Evolutionary conservation across 2,888 invertebrate genomes (phyloP).

Genomic region (Platycheirus rosarum): DNA sequence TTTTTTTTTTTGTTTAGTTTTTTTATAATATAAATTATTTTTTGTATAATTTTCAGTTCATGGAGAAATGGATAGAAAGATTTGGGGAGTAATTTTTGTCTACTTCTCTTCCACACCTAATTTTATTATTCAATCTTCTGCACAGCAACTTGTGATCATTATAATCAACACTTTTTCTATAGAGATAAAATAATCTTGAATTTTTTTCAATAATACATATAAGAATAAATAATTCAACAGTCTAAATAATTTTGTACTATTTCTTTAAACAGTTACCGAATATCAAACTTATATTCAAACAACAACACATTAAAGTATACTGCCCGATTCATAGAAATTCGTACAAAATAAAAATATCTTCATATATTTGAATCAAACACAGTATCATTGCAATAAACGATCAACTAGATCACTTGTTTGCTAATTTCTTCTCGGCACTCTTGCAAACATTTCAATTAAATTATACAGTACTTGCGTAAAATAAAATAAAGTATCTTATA

Average conservation of each 20-base stretch:
- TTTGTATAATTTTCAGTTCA: slow-evolving; percentile 65
- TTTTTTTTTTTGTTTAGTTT: slow-evolving; percentile 18
- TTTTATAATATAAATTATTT: slow-evolving; percentile 32
- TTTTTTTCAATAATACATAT: slow-evolving; percentile 2
- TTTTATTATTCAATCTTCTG: slow-evolving; percentile 34
- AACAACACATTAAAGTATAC: slow-evolving; percentile 47
- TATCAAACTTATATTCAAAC: background rate
- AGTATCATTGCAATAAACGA: slow-evolving; percentile 44
- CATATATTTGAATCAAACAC: slow-evolving; percentile 33
- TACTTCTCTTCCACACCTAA: slow-evolving; percentile 19
- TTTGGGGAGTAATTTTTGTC: slow-evolving; percentile 57
- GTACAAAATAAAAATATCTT: slow-evolving; percentile 39
- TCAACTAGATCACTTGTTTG: slow-evolving; percentile 52
- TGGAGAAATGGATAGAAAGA: slow-evolving; percentile 65
- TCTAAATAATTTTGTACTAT: slow-evolving; percentile 7
- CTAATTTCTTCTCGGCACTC: slow-evolving; percentile 27
- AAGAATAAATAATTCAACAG: background rate
- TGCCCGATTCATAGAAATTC: slow-evolving; percentile 61
- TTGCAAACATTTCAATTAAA: slow-evolving; percentile 24
- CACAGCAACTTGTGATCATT: slow-evolving; percentile 61
- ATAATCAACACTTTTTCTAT: slow-evolving; percentile 33
- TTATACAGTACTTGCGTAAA: slow-evolving; percentile 29
- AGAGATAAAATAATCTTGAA: slow-evolving; percentile 15
- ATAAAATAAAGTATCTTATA: slow-evolving; percentile 20
- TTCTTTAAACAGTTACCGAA: background rate